Conservation (phyloP, 2,797 vertebrate species). For the Siniperca undulata region DNA sequence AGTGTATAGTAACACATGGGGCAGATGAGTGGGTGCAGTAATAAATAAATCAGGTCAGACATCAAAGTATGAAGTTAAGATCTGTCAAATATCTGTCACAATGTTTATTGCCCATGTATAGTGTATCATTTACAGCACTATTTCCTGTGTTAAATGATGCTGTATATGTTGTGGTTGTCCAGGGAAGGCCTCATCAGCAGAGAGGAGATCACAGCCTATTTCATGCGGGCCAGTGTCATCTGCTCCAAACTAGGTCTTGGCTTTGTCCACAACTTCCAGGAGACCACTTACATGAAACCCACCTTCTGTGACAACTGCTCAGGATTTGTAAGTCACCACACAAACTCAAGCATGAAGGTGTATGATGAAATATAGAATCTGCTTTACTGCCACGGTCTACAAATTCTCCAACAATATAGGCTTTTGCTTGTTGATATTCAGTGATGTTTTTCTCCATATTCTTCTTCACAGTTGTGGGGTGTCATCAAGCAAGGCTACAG, state of each 20-base stretch:
- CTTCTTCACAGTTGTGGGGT: conserved; percentile 90
- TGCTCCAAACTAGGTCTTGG: conserved; percentile 96
- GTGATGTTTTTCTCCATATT: conserved; percentile 10
- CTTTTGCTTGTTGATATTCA: not conserved
- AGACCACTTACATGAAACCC: conserved; percentile 96
- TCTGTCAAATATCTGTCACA: not conserved
- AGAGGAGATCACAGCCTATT: conserved; percentile 96
- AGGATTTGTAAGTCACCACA: conserved; percentile 91
- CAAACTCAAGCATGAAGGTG: not conserved
- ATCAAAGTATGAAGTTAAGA: fast-evolving
- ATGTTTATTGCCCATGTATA: not conserved
- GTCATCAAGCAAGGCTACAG: conserved; percentile 97
- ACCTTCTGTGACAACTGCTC: conserved; percentile 99
- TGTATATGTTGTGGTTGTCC: conserved; percentile 49
- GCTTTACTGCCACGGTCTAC: not conserved
- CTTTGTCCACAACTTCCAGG: conserved; percentile 96
- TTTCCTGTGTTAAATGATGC: conserved; percentile 4
- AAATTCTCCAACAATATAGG: not conserved
- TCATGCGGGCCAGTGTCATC: conserved; percentile 96
- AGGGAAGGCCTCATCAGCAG: conserved; percentile 95
- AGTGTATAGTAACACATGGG: not conserved
- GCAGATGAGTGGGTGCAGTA: conserved; percentile 8
- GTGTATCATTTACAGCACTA: not conserved
- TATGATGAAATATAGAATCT: not conserved
- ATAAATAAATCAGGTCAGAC: conserved; percentile 9